Conservation (phyloP, 2,888 invertebrate species). For the Chironomus tentans region DNA sequence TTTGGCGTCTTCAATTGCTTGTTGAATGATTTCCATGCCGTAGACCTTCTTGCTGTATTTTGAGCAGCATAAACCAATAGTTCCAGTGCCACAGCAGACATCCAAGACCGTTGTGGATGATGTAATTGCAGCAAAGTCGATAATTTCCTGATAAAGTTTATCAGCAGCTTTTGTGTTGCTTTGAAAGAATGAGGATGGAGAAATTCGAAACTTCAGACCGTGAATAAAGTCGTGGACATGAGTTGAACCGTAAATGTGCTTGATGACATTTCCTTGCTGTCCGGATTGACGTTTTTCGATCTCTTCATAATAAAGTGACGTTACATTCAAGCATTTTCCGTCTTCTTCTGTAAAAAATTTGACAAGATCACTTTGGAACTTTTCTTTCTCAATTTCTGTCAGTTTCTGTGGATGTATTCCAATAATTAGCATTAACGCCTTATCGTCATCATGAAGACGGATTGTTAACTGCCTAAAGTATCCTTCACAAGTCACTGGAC, state of each 20-base stretch:
- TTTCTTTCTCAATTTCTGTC: slow-evolving; percentile 49
- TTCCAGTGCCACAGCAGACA: slow-evolving; percentile 97
- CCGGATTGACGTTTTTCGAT: slow-evolving; percentile 52
- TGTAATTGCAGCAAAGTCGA: slow-evolving; percentile 58
- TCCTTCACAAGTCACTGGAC: slow-evolving; percentile 76
- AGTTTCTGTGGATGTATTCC: slow-evolving; percentile 66
- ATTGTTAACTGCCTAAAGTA: slow-evolving; percentile 81
- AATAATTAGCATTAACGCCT: slow-evolving; percentile 76
- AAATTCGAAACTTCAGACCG: slow-evolving; percentile 65
- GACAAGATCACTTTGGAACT: slow-evolving; percentile 53
- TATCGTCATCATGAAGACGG: slow-evolving; percentile 50
- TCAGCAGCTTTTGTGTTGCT: slow-evolving; percentile 68
- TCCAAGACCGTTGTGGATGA: slow-evolving; percentile 71
- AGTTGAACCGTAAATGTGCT: slow-evolving; percentile 61
- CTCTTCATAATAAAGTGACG: slow-evolving; percentile 63
- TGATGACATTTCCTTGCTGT: slow-evolving; percentile 49
- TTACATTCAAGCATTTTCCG: slow-evolving; percentile 52
- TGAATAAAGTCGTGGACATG: slow-evolving; percentile 64
- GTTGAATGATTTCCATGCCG: slow-evolving; percentile 77
- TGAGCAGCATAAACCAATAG: slow-evolving; percentile 81
- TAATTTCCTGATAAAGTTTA: slow-evolving; percentile 75
- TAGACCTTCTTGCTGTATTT: slow-evolving; percentile 72
- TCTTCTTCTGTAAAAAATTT: slow-evolving; percentile 57
- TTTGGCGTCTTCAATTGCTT: slow-evolving; percentile 86
- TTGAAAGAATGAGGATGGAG: slow-evolving; percentile 78